phyloP scores from a whole-genome alignment of 2,797 vertebrate genomes.

The Hippoglossus hippoglossus region DNA sequence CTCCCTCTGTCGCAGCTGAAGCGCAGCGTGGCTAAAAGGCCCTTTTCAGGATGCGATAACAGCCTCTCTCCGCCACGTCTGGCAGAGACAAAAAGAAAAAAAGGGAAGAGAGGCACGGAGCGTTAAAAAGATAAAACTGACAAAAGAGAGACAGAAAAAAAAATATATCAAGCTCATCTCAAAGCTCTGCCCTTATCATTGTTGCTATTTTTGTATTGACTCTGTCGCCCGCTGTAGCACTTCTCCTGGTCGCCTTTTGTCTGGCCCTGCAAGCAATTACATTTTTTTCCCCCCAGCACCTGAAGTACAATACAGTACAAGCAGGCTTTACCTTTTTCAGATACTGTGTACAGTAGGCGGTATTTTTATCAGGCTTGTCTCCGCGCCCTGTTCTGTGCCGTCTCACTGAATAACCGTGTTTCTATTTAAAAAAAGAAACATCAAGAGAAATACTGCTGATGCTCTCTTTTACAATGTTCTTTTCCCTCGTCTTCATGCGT shows the following conservation, averaged over 20 bases:
- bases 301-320: constrained; percentile 72
- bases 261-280: constrained; percentile 81
- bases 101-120: constrained; percentile 57
- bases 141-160: constrained; percentile 56
- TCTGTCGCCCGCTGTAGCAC: constrained; percentile 61
- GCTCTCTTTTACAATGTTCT: constrained; percentile 42
- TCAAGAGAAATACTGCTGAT: constrained; percentile 60
- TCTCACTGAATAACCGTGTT: constrained; percentile 41
- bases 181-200: constrained; percentile 74
- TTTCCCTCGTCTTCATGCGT: constrained; percentile 40
- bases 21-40: constrained; percentile 71
- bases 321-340: constrained; percentile 54
- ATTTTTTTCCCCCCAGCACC: constrained; percentile 68
- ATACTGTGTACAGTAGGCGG: constrained; percentile 15
- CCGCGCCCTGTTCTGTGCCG: constrained; percentile 31
- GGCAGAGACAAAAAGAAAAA: constrained; percentile 67
- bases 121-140: constrained; percentile 78
- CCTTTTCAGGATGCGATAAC: constrained; percentile 75
- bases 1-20: constrained; percentile 76
- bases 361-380: constrained; percentile 46
- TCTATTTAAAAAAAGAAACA: constrained; percentile 56
- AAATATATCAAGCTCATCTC: constrained; percentile 74
- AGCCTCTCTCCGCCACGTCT: constrained; percentile 66
- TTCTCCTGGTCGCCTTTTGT: constrained; percentile 76
- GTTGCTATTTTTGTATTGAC: constrained; percentile 82